Conservation (phyloP, 1,140 invertebrate genomes). For the Drosophila paulistorum region DNA sequence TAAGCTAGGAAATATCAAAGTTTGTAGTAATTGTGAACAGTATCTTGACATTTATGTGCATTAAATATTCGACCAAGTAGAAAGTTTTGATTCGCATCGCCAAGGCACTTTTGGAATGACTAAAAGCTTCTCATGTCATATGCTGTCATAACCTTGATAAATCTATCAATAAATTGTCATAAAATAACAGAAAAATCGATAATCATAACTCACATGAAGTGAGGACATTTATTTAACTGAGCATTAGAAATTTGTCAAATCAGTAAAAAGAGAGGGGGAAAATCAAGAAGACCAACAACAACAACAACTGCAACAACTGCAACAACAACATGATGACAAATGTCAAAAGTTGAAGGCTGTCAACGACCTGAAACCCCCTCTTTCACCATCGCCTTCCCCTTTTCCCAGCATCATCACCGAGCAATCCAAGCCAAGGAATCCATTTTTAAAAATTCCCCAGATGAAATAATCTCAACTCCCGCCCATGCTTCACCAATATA, state of each 20-base stretch:
- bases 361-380: background rate
- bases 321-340: background rate
- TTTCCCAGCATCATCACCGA: background rate
- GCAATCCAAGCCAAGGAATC: background rate
- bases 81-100: too few relatives aligned
- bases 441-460: constrained; percentile 14
- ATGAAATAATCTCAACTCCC: background rate
- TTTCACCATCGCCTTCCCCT: background rate
- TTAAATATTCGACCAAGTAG: too few relatives aligned
- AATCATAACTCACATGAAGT: constrained; percentile 17
- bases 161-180: constrained; percentile 20
- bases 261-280: background rate
- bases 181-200: constrained; percentile 10
- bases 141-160: constrained; percentile 12
- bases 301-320: background rate
- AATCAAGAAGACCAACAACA: background rate
- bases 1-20: too few relatives aligned
- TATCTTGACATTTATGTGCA: background rate
- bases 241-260: constrained; percentile 13
- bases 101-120: background rate
- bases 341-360: constrained; percentile 11
- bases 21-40: background rate
- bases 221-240: constrained; percentile 17
- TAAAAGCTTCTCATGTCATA: constrained; percentile 9
- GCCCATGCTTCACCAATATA: background rate